A percentile compares a stretch with the other conserved stretches of the same genome.
Conservation (phyloP, 2,888 invertebrate species). For the Leucophora obtusa region DNA sequence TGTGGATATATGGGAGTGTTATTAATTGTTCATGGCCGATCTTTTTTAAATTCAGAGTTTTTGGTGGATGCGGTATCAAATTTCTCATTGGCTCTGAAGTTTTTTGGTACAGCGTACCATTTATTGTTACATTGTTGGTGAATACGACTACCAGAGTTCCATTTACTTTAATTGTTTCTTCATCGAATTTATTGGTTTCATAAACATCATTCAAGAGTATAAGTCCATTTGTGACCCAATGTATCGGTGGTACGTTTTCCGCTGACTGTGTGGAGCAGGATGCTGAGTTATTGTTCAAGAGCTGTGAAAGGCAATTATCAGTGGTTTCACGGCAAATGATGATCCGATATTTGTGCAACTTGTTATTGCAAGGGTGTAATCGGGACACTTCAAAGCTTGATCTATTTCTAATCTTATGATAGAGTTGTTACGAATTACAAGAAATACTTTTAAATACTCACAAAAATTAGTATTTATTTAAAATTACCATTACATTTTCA, state of each 20-base stretch:
- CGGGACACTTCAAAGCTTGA: not conserved
- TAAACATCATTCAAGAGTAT: slow-evolving; percentile 7
- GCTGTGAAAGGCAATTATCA: not conserved
- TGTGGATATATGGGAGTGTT: no score
- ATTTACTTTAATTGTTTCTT: not conserved
- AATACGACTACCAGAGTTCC: no score
- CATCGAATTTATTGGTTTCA: not conserved
- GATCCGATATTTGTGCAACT: no score
- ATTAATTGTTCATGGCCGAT: no score
- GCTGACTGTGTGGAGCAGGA: slow-evolving; percentile 3
- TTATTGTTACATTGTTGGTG: no score
- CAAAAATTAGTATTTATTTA: no score
- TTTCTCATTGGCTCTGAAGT: no score
- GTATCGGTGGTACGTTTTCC: not conserved
- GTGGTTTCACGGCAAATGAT: not conserved
- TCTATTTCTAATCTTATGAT: not conserved
- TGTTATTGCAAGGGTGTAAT: not conserved
- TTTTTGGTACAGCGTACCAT: no score
- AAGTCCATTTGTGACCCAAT: not conserved
- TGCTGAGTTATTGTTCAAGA: slow-evolving; percentile 12
- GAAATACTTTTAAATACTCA: not conserved
- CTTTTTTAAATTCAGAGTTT: no score
- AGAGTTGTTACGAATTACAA: not conserved
- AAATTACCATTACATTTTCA: no score
- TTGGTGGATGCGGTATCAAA: no score